Conservation (phyloP, 2,888 invertebrate species). For the Bembecia ichneumoniformis region DNA sequence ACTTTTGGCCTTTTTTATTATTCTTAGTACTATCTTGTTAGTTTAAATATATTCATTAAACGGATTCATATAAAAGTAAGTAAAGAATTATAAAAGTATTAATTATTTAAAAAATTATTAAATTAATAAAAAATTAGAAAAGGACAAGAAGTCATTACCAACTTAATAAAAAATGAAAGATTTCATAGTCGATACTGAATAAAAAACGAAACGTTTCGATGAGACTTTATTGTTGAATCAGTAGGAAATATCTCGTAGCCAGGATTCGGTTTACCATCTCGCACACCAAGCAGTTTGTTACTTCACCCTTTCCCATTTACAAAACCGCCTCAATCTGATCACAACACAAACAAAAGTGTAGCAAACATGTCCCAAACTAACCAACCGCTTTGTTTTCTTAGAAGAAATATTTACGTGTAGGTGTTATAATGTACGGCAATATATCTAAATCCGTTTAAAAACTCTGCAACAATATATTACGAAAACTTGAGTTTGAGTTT, state of each 20-base stretch:
- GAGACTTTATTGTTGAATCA: not conserved
- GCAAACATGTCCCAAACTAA: not conserved
- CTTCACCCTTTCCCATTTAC: conserved; percentile 31
- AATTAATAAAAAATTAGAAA: not conserved
- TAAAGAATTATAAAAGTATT: no score
- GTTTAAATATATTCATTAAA: no score
- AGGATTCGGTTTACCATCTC: conserved; percentile 6
- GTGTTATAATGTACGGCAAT: no score
- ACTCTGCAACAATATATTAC: no score
- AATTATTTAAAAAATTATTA: not conserved
- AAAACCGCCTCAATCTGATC: conserved; percentile 17
- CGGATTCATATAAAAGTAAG: no score
- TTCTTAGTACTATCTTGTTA: no score
- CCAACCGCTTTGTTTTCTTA: not conserved
- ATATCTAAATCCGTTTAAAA: no score
- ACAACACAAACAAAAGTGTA: not conserved
- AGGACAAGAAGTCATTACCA: not conserved
- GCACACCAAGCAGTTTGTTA: conserved; percentile 31
- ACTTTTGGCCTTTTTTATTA: no score
- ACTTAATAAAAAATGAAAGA: not conserved
- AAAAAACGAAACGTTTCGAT: not conserved
- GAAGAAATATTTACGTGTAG: no score
- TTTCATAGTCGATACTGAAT: not conserved
- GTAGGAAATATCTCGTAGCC: not conserved
- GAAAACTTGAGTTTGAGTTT: no score